Evolutionary conservation across 2,888 invertebrate genomes (phyloP), one percentile per base, ranked within the genome.

Genomic region (Phalera bucephala): DNA sequence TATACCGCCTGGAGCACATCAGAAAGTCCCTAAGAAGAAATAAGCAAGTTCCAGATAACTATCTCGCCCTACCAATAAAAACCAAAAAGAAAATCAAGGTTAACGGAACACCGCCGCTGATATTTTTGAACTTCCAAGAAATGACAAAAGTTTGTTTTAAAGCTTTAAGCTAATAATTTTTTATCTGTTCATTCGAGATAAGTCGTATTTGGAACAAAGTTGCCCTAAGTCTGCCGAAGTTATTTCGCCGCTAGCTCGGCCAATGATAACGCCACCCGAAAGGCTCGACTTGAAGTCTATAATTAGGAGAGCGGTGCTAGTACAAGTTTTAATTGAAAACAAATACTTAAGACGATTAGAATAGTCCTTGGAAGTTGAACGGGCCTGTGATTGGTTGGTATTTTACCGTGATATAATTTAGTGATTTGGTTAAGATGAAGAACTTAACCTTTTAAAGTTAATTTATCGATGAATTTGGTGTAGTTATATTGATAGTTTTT

Each of bases 301-400:
- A 44, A 53, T 58, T 58, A 53, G 49, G 50, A 40, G 33, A 40
- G 26, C 36, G 36, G 48, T 31, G 37, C 20, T 40, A 20, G 27
- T 27, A 45, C 38, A 56, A 54, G 45, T 52, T 55, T 57, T 54
- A 57, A 64, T 62, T 58, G 49, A 53, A 56, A 62, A 54, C 41
- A 55, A 63, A 57, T 54, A 45, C 34, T 40, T 37, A 17, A 50
- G 36, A 37, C 44, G 25, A 53, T 51, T 56, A 45, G 32, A 40
- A 45, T 31, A 45, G 36, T 17, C 20, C 6, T 19, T 42, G 33
- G 23, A 31, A 34, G 11, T 25, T 11, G 25, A 11, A n/a, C 7
- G 23, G 2, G 9, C 4, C 5, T 22, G 9, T 10, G 10, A 10
- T 22, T 9, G 10, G 10, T 1, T 10, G 10, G 10, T 10, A 22